These are phyloP conservation scores for Lithophane semibrunnea DNA, from an alignment of 2,888 invertebrate genomes.

Conservation along the genomic window DNA sequence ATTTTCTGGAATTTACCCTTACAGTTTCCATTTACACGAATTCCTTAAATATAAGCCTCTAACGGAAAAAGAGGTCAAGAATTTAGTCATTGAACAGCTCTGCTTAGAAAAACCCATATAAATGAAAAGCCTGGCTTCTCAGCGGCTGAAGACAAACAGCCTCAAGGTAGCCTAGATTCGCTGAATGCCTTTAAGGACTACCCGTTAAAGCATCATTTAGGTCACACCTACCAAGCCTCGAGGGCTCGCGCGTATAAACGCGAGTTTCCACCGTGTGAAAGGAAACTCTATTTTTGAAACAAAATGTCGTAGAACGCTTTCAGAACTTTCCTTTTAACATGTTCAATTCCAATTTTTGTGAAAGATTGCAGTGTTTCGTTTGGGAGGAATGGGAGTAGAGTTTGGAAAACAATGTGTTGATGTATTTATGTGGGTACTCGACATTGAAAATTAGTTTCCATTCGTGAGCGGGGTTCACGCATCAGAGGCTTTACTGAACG, in stretches of 20 bases:
- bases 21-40: conserved; percentile 7
- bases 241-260: conserved; percentile 44
- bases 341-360: conserved; percentile 42
- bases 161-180: conserved; percentile 69
- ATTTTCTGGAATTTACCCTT: not conserved
- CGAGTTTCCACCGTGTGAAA: conserved; percentile 36
- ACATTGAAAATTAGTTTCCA: not conserved
- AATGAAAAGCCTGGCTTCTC: conserved; percentile 55
- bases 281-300: conserved; percentile 48
- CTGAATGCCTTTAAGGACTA: conserved; percentile 76
- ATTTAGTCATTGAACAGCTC: conserved; percentile 46
- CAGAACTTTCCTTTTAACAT: conserved; percentile 42
- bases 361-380: conserved; percentile 14
- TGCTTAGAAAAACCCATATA: conserved; percentile 47
- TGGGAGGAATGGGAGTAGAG: not conserved
- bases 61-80: conserved; percentile 57
- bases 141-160: conserved; percentile 54
- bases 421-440: not conserved
- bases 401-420: conserved; percentile 2
- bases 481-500: not conserved
- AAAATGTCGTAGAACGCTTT: conserved; percentile 48
- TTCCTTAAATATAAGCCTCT: conserved; percentile 13
- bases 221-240: conserved; percentile 70
- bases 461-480: not conserved
- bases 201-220: conserved; percentile 73